Evolutionary conservation across 2,797 vertebrate genomes (phyloP).

Genomic region (Pangasius mekongensis): DNA sequence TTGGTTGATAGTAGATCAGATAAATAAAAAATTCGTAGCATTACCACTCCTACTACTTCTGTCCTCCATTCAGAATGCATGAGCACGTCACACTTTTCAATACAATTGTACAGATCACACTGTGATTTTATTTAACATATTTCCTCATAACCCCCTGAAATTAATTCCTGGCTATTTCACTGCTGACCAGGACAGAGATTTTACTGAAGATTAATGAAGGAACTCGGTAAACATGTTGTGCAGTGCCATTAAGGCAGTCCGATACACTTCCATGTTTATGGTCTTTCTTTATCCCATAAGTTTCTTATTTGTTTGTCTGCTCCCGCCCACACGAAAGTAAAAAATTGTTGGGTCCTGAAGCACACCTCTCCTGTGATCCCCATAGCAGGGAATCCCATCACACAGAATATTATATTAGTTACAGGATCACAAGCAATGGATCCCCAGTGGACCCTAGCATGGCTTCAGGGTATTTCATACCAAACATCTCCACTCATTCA

Average conservation of each 20-base stretch:
- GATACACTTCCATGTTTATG: background rate
- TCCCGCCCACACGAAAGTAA: background rate
- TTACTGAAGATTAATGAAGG: background rate
- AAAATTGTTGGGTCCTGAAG: background rate
- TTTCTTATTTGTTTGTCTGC: background rate
- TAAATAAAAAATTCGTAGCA: background rate
- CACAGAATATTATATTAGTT: slow-evolving; percentile 54
- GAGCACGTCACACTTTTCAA: background rate
- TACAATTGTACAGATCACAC: background rate
- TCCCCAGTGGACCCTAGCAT: slow-evolving; percentile 29
- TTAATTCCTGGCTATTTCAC: background rate
- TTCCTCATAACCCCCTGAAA: background rate
- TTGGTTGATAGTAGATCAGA: background rate
- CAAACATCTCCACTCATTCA: slow-evolving; percentile 47
- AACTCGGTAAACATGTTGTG: background rate
- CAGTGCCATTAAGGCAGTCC: background rate
- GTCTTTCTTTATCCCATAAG: background rate
- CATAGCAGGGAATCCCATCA: slow-evolving; percentile 30
- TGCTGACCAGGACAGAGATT: background rate
- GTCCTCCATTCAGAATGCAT: background rate
- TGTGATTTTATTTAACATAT: background rate
- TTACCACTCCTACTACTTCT: background rate
- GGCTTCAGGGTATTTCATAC: slow-evolving; percentile 19
- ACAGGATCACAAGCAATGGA: slow-evolving; percentile 42
- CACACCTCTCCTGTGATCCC: background rate